Percentiles rank a stretch among this genome's conserved stretches.
These are phyloP conservation scores for Numenius phaeopus DNA, from an alignment of 2,797 vertebrate species.

Conservation along the genomic window DNA sequence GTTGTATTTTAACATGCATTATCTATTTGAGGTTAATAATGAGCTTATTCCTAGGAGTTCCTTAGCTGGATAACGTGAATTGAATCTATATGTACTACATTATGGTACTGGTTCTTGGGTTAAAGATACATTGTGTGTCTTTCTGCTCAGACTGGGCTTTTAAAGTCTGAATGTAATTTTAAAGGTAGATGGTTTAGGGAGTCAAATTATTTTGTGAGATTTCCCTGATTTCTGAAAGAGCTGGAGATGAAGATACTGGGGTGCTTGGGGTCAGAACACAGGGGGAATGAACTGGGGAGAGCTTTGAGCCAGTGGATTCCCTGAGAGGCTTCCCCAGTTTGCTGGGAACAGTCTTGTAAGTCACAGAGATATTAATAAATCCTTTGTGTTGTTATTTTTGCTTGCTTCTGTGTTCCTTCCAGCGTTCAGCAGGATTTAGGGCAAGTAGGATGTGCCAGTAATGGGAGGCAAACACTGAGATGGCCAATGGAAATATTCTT, in stretches of 20 bases:
- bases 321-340: neutral
- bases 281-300: neutral
- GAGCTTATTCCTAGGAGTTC: neutral
- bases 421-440: slow-evolving; percentile 21
- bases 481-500: slow-evolving; percentile 45
- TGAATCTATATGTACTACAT: neutral
- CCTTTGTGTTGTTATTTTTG: slow-evolving; percentile 25
- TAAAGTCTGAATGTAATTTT: neutral
- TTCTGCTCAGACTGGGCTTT: neutral
- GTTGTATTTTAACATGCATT: neutral
- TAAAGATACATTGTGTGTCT: neutral
- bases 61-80: neutral
- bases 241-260: neutral
- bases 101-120: neutral
- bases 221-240: neutral
- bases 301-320: neutral
- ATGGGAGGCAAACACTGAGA: slow-evolving; percentile 34
- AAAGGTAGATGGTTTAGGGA: neutral
- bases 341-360: neutral
- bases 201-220: neutral
- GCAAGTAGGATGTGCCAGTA: slow-evolving; percentile 31
- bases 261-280: neutral
- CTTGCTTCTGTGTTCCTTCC: slow-evolving; percentile 27
- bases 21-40: neutral
- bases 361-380: slow-evolving; percentile 14